These are phyloP conservation scores for Plectrocnemia conspersa DNA, from an alignment of 1,140 invertebrate species.

Conservation along the genomic window DNA sequence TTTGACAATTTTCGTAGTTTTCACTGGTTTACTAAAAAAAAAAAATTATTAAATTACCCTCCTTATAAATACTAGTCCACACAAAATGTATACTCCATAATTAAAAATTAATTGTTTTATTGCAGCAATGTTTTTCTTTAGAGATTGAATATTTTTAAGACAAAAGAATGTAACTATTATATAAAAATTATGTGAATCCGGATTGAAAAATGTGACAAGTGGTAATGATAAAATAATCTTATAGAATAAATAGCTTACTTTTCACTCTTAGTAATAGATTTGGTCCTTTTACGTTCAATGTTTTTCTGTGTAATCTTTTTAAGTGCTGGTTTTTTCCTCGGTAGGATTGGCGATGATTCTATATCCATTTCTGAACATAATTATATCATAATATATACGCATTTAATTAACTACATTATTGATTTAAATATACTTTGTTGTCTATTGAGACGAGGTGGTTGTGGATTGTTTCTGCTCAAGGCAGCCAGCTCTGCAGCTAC, in stretches of 20 bases:
- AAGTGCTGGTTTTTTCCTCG: slow-evolving; percentile 9
- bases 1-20: neutral
- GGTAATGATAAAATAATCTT: too few species aligned
- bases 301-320: slow-evolving; percentile 15
- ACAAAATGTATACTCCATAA: neutral
- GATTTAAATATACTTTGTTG: slow-evolving; percentile 26
- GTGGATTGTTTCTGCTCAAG: slow-evolving; percentile 43
- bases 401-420: neutral
- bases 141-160: too few species aligned
- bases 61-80: neutral
- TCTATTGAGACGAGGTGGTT: slow-evolving; percentile 17
- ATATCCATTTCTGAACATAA: slow-evolving; percentile 27
- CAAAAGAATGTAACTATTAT: too few species aligned
- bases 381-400: neutral
- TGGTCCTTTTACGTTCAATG: slow-evolving; percentile 8
- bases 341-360: slow-evolving; percentile 13
- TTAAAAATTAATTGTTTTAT: too few species aligned
- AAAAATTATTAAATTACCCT: neutral
- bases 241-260: too few species aligned
- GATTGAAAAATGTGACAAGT: too few species aligned
- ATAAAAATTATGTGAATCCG: too few species aligned
- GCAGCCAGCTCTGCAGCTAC: slow-evolving; percentile 52
- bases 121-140: too few species aligned
- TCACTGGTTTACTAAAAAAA: slow-evolving; percentile 6
- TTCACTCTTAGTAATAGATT: slow-evolving; percentile 8